Base-by-base conservation (phyloP, 2,797 vertebrate genomes). In the Brotula barbata region DNA sequence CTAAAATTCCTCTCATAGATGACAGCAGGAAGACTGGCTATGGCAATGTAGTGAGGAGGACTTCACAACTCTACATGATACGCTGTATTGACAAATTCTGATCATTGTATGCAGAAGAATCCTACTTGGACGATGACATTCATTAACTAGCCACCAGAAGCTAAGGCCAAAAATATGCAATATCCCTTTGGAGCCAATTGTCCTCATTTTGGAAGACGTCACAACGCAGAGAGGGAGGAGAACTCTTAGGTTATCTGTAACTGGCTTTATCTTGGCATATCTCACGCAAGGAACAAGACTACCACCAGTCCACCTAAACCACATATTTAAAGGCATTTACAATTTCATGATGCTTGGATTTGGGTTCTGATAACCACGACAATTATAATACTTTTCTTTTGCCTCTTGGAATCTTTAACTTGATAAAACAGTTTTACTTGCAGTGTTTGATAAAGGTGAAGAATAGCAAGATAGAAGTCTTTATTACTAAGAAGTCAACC, bases 181-280 rank as follows among this genome's bases (percentile, higher is more conserved):
- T 42, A 47, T 81, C 68, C 68, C 51, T 68, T 56, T 50, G 53
- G 75, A 73, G 31, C 25, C 42, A 50, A 60, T 63, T 62, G 64
- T 68, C 73, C 73, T 81, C 47, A 53, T 82, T 85, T 83, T 67
- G 39, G 57, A 60, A 74, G 50, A 68, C 69, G 56, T 81, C 73
- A 75, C 54, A 36, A 43, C 12, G 34, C 50, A 58, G 39, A 40
- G 31, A 40, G 11, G 46, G 44, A 68, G 51, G 55, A 49, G 45
- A 58, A 64, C 25, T 69, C 17, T 46, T 50, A 56, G 17, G 74
- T 78, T 40, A 51, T 52, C 25, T 78, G 7, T 45, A n/a, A 42
- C 57, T 49, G 64, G 21, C 33, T 64, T 61, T 34, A 12, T 66
- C 42, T 52, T 41, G 15, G 17, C 45, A 60, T 43, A 52, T 68